These are phyloP conservation scores for Blennius ocellaris DNA, from an alignment of 2,113 vertebrate genomes.

Conservation along the genomic window DNA sequence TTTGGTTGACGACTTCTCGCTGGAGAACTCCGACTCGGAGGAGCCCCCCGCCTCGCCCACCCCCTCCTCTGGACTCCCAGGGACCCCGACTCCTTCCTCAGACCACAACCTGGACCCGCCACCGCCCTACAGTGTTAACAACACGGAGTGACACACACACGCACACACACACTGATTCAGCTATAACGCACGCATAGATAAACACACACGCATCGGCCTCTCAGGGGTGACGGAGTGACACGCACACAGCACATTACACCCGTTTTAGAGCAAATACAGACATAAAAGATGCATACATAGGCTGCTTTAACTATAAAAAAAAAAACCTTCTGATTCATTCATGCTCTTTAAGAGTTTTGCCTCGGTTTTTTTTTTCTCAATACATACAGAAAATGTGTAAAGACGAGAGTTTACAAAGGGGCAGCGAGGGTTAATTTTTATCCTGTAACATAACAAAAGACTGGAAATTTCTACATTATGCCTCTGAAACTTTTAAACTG, in stretches of 20 bases:
- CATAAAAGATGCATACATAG: conserved; percentile 33
- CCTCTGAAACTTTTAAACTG: conserved; percentile 42
- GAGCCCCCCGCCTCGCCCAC: conserved; percentile 81
- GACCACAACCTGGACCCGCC: conserved; percentile 83
- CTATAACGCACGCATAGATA: no score
- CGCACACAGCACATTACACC: conserved; percentile 31
- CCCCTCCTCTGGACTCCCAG: conserved; percentile 77
- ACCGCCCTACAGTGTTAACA: conserved; percentile 79
- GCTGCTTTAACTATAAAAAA: conserved; percentile 31
- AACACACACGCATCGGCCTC: conserved; percentile 21
- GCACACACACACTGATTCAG: conserved; percentile 15
- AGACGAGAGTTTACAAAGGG: conserved; percentile 49
- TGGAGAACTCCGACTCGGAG: conserved; percentile 86
- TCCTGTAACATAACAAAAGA: conserved; percentile 57
- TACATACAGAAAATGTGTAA: conserved; percentile 33
- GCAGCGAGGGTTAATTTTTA: conserved; percentile 34
- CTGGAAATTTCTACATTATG: conserved; percentile 58
- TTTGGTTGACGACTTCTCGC: conserved; percentile 82
- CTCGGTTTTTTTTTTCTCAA: conserved; percentile 32
- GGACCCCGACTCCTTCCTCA: conserved; percentile 78
- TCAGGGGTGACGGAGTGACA: conserved; percentile 54
- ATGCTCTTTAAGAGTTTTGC: conserved; percentile 35
- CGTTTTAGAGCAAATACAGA: conserved; percentile 34
- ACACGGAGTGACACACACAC: conserved; percentile 73
- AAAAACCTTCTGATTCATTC: conserved; percentile 29